phyloP scores from a whole-genome alignment of 2,888 invertebrate species.

The Stegophylla sp. region DNA sequence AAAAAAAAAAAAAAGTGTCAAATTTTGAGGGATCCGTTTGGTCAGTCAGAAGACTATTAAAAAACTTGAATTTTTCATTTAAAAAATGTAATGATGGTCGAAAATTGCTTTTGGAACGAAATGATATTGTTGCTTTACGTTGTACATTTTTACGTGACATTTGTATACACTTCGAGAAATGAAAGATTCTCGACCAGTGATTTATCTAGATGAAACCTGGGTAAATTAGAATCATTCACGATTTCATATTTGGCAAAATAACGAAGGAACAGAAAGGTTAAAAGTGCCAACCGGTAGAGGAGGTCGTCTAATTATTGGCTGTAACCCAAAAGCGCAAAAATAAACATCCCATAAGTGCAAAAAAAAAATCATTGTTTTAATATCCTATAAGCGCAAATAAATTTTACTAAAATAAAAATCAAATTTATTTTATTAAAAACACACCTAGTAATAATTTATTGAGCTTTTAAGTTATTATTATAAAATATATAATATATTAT shows the following conservation, averaged over 20 bases:
- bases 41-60: neutral
- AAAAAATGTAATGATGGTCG: constrained; percentile 10
- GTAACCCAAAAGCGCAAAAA: too few species aligned
- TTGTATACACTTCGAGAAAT: constrained; percentile 7
- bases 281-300: neutral
- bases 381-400: too few species aligned
- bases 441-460: too few species aligned
- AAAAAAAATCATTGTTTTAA: too few species aligned
- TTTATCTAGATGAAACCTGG: constrained; percentile 10
- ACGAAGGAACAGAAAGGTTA: constrained; percentile 5
- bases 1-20: constrained; percentile 3
- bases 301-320: constrained; percentile 7
- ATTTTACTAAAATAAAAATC: too few species aligned
- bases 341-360: too few species aligned
- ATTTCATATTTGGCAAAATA: neutral
- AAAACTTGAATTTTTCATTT: constrained; percentile 10
- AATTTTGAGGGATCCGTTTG: neutral
- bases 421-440: too few species aligned
- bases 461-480: too few species aligned
- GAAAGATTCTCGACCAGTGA: neutral
- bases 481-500: too few species aligned
- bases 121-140: constrained; percentile 8
- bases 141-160: constrained; percentile 2
- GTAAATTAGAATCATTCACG: constrained; percentile 11
- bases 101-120: neutral